phyloP scores from a whole-genome alignment of 2,113 vertebrate genomes.

The Chlorodrepanis virens region DNA sequence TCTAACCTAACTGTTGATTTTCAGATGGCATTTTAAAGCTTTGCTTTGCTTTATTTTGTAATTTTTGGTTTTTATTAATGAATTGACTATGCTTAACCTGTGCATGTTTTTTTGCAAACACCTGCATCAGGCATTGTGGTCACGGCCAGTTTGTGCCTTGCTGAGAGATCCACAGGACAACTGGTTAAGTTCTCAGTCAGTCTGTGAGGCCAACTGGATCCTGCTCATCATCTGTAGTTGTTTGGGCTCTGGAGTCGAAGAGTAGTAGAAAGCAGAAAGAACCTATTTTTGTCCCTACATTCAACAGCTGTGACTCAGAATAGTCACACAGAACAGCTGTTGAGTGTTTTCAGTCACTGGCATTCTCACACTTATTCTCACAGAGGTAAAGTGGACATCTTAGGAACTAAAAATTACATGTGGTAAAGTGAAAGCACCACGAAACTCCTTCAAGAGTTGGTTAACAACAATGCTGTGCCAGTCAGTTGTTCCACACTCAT shows the following conservation, averaged over 20 bases:
- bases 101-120: background rate
- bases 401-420: background rate
- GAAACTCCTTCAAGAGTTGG: background rate
- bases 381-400: slow-evolving; percentile 18
- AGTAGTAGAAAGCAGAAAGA: slow-evolving; percentile 7
- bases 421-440: background rate
- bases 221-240: background rate
- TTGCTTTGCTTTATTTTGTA: background rate
- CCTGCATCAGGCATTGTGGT: background rate
- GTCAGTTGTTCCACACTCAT: background rate
- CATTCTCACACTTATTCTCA: background rate
- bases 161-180: background rate
- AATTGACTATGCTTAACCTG: background rate
- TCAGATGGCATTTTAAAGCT: background rate
- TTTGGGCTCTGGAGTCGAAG: background rate
- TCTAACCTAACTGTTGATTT: background rate
- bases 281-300: background rate
- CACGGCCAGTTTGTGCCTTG: background rate
- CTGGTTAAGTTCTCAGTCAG: background rate
- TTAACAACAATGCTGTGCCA: background rate
- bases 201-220: background rate
- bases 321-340: slow-evolving; percentile 15
- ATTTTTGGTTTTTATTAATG: background rate
- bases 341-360: background rate
- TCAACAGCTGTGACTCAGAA: slow-evolving; percentile 23